Evolutionary conservation across 1,140 invertebrate genomes (phyloP).

Genomic region (Drosophila obscura): DNA sequence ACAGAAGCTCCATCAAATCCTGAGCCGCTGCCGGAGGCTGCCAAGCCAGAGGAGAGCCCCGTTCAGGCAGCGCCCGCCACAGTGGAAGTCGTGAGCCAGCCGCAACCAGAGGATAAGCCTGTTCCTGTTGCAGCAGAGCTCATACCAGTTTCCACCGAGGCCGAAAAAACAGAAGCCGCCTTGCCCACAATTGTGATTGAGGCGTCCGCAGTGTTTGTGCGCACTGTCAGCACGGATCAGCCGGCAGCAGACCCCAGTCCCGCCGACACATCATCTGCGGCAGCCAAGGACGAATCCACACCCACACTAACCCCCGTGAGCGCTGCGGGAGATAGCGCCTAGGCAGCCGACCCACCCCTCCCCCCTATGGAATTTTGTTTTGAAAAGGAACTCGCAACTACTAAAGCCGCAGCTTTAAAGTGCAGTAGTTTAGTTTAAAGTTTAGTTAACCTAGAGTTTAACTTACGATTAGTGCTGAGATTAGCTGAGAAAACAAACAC

Average conservation of each 20-base stretch:
- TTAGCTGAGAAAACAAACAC: slow-evolving; percentile 48
- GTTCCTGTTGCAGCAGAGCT: slow-evolving; percentile 9
- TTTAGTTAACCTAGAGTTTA: slow-evolving; percentile 57
- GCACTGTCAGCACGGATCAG: slow-evolving; percentile 62
- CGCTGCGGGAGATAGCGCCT: neutral
- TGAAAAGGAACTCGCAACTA: slow-evolving; percentile 67
- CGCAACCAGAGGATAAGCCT: slow-evolving; percentile 16
- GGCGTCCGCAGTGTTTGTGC: slow-evolving; percentile 67
- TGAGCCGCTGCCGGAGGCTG: slow-evolving; percentile 8
- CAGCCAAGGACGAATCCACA: slow-evolving; percentile 25
- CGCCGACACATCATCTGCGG: slow-evolving; percentile 8
- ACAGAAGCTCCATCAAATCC: slow-evolving; percentile 13
- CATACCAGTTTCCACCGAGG: slow-evolving; percentile 3
- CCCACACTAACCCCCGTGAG: neutral
- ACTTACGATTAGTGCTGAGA: slow-evolving; percentile 64
- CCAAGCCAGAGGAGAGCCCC: neutral
- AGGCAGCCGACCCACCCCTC: neutral
- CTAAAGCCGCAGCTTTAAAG: slow-evolving; percentile 79
- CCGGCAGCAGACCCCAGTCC: slow-evolving; percentile 13
- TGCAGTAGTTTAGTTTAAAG: slow-evolving; percentile 75
- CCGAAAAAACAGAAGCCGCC: slow-evolving; percentile 4
- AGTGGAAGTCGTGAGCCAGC: slow-evolving; percentile 9
- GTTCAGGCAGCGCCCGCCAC: slow-evolving; percentile 3
- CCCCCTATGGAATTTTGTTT: slow-evolving; percentile 23
- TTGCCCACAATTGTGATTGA: slow-evolving; percentile 65